Conservation (phyloP, 2,888 invertebrate genomes). For the Tinea trinotella region DNA sequence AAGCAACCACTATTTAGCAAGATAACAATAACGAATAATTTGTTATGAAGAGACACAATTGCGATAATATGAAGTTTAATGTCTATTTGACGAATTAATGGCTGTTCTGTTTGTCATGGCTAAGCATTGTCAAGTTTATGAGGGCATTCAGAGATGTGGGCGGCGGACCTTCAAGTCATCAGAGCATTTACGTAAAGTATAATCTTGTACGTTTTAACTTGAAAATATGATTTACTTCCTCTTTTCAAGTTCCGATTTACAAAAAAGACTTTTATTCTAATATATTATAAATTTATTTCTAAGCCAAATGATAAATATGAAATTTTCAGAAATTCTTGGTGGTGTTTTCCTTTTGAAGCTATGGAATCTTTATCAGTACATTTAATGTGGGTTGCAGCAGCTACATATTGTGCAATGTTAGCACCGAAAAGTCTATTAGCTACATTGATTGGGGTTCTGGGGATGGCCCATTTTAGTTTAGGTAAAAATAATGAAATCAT, state of each 20-base stretch:
- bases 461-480: constrained; percentile 91
- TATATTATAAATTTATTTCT: no score
- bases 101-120: constrained; percentile 27
- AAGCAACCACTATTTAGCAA: not conserved
- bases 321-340: constrained; percentile 81
- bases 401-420: constrained; percentile 87
- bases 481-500: no score
- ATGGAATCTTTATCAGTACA: constrained; percentile 89
- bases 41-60: not conserved
- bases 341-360: constrained; percentile 91
- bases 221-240: not conserved
- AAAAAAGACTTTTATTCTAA: no score
- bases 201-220: constrained; percentile 5
- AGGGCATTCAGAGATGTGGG: constrained; percentile 42
- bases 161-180: constrained; percentile 28
- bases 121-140: constrained; percentile 54
- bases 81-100: constrained; percentile 38
- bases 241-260: no score
- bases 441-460: constrained; percentile 88
- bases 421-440: constrained; percentile 88
- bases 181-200: constrained; percentile 13
- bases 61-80: constrained; percentile 14
- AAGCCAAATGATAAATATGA: no score
- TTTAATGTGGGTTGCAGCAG: constrained; percentile 92
- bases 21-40: constrained; percentile 6